Evolutionary conservation across 2,113 vertebrate species (phyloP), one percentile per base, ranked within the genome.

Genomic region (Furnarius figulus): DNA sequence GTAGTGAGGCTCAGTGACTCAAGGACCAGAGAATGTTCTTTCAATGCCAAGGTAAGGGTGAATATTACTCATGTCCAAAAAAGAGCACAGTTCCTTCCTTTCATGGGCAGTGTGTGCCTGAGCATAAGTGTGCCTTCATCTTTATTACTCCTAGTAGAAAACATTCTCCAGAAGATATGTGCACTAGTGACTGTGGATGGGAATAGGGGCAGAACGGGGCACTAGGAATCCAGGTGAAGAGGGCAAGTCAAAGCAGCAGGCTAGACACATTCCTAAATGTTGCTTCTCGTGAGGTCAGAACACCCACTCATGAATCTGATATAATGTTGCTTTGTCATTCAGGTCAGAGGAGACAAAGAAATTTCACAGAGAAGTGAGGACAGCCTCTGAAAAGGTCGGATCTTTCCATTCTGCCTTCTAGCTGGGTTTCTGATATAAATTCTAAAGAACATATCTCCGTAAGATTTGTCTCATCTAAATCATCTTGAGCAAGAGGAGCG

Each of bases 21-120:
- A 87, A 93, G 46, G 70, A 85, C 15, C 33, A 67, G 55, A 77
- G 76, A 89, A 91, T 90, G 87, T 63, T 81, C 76, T 81, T 96
- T 50, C 55, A 70, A 47, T 84, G 72, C 80, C 89, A 94, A 95
- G 59, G 86, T 86, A 76, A 91, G 73, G 73, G 58, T 80, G 59
- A 62, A 10, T 56, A 66, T 84, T 70, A 52, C 25, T 89, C 23
- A 71, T 23, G 28, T 73, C 76, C 84, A 90, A 73, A 89, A 83
- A 89, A 80, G 76, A 89, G 25, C 46, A 77, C 25, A 89, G 35
- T 86, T 31, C 55, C 20, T 80, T 90, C 89, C 63, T 90, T 92
- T 92, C 72, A 86, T 1, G 22, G 75, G 68, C 46, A 46, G 27
- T 2, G 31, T 79, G 16, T 27, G 37, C 33, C 49, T 59, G 17